A percentile compares a stretch with the other conserved stretches of the same genome.
phyloP scores from a whole-genome alignment of 2,797 vertebrate genomes.

The Sebastolobus altivelis region DNA sequence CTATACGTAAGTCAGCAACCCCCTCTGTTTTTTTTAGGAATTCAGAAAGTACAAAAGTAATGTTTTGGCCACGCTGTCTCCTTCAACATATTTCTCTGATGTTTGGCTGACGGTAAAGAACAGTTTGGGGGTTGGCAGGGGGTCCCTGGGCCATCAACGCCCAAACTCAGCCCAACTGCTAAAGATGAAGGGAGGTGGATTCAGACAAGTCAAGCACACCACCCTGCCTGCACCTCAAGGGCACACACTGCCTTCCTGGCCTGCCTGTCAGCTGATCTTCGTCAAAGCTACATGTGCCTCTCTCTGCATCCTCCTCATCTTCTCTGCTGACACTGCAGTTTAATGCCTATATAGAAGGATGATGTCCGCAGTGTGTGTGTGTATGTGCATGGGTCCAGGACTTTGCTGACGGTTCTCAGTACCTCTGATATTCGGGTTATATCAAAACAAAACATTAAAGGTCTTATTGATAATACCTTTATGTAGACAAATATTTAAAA shows the following conservation, averaged over 20 bases:
- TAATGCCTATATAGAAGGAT: slow-evolving; percentile 40
- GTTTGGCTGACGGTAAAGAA: slow-evolving; percentile 67
- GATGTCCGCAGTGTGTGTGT: slow-evolving; percentile 24
- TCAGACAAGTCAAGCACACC: slow-evolving; percentile 59
- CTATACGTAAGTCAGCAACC: slow-evolving; percentile 36
- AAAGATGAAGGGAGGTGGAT: slow-evolving; percentile 72
- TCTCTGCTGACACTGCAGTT: slow-evolving; percentile 72
- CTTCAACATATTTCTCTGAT: slow-evolving; percentile 62
- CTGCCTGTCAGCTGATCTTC: slow-evolving; percentile 72
- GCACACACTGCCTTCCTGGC: slow-evolving; percentile 52
- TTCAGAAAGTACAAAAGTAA: slow-evolving; percentile 41
- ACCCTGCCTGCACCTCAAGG: slow-evolving; percentile 68
- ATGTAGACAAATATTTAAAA: no score
- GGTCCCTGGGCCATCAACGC: slow-evolving; percentile 66
- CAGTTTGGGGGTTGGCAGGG: slow-evolving; percentile 51
- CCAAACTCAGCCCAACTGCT: slow-evolving; percentile 62
- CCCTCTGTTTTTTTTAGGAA: slow-evolving; percentile 25
- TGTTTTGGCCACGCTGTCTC: slow-evolving; percentile 53
- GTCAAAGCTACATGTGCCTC: slow-evolving; percentile 59
- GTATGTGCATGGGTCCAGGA: not conserved
- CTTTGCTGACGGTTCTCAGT: slow-evolving; percentile 20
- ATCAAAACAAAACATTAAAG: not conserved
- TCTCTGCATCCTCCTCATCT: slow-evolving; percentile 53
- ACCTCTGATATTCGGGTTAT: slow-evolving; percentile 9
- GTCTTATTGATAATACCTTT: no score